Conservation (phyloP, 2,113 vertebrate genomes). For the Misgurnus mizolepis region DNA sequence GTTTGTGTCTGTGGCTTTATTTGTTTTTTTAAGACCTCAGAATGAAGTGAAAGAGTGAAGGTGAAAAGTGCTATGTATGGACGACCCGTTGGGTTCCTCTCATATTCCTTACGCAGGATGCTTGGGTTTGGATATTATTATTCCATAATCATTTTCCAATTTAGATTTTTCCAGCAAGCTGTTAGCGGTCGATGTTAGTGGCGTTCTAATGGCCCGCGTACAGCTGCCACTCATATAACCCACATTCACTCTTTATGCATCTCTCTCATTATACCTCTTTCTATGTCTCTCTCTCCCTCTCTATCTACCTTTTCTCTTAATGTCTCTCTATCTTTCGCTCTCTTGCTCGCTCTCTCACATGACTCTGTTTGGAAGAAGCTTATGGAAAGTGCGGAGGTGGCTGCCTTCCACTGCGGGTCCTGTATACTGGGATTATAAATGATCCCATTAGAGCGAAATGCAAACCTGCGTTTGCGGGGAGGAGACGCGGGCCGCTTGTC, state of each 20-base stretch:
- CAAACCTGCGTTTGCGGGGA: constrained; percentile 58
- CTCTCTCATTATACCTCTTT: neutral
- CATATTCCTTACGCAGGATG: constrained; percentile 38
- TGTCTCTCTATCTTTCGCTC: neutral
- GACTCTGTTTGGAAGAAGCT: constrained; percentile 37
- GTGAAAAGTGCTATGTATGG: constrained; percentile 36
- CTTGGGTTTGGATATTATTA: constrained; percentile 57
- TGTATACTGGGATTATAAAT: constrained; percentile 59
- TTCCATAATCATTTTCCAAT: constrained; percentile 60
- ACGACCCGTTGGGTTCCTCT: constrained; percentile 25
- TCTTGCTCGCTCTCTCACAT: constrained; percentile 40
- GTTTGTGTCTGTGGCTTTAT: constrained; percentile 7
- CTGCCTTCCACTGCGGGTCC: constrained; percentile 47
- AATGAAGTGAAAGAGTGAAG: constrained; percentile 45
- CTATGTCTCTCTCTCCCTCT: neutral
- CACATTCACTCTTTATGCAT: constrained; percentile 28
- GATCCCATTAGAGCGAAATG: constrained; percentile 58
- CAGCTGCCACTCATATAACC: constrained; percentile 48
- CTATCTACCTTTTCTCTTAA: neutral
- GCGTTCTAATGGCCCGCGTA: constrained; percentile 46
- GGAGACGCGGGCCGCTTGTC: constrained; percentile 45
- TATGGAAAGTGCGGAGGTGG: constrained; percentile 55
- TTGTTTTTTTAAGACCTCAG: constrained; percentile 11
- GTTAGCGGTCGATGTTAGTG: constrained; percentile 55
- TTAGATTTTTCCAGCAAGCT: constrained; percentile 54